phyloP scores from a whole-genome alignment of 1,140 invertebrate species.

The Andrena cerasifolii region DNA sequence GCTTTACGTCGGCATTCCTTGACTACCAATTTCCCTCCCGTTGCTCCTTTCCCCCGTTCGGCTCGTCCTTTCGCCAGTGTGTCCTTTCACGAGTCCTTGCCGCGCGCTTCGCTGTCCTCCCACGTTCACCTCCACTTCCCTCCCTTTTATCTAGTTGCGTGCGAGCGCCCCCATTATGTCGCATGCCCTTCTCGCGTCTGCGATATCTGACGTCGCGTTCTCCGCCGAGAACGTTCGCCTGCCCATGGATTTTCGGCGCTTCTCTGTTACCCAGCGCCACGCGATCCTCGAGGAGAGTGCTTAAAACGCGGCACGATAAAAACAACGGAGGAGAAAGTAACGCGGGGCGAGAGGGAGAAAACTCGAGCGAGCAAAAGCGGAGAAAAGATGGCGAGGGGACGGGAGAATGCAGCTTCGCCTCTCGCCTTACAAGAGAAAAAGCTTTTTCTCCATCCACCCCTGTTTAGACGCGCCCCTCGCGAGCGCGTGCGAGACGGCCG shows the following conservation, averaged over 20 bases:
- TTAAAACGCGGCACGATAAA: slow-evolving; percentile 24
- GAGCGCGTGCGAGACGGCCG: slow-evolving; percentile 36
- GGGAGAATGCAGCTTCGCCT: slow-evolving; percentile 29
- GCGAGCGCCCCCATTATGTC: not conserved
- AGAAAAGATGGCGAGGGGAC: not conserved
- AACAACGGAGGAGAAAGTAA: slow-evolving; percentile 27
- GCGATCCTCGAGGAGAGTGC: not conserved
- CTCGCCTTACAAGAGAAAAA: slow-evolving; percentile 64
- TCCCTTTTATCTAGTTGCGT: slow-evolving; percentile 1
- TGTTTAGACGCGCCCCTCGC: slow-evolving; percentile 46
- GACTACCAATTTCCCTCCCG: slow-evolving; percentile 56
- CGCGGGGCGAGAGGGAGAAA: slow-evolving; percentile 39
- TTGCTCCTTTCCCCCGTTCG: slow-evolving; percentile 39
- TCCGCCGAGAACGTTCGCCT: slow-evolving; percentile 27
- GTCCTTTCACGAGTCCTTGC: slow-evolving; percentile 42
- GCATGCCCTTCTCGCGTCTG: not conserved
- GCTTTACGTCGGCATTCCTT: slow-evolving; percentile 50
- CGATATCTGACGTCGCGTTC: slow-evolving; percentile 13
- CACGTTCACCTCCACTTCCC: not conserved
- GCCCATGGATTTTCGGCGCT: slow-evolving; percentile 38
- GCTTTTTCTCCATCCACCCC: slow-evolving; percentile 57
- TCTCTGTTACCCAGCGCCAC: slow-evolving; percentile 16
- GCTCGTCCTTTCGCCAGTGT: slow-evolving; percentile 30
- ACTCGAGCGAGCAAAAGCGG: slow-evolving; percentile 44
- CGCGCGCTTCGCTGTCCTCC: slow-evolving; percentile 3